Evolutionary conservation across 2,888 invertebrate species (phyloP).

Genomic region (Cybosia mesomella): DNA sequence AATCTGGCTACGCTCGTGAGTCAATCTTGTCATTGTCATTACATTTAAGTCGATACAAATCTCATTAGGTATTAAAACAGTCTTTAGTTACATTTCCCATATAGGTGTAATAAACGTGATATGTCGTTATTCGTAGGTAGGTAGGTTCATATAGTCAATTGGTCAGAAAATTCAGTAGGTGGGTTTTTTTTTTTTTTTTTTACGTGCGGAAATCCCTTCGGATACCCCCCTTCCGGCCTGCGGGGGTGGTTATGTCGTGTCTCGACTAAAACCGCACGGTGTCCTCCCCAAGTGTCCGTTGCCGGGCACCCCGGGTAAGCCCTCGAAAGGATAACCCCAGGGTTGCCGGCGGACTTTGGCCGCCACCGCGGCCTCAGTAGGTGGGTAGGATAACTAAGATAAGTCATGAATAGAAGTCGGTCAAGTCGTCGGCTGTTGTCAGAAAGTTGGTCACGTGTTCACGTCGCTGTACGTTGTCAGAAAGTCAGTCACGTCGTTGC

Average conservation of each 20-base stretch:
- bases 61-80: background rate
- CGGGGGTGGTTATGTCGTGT: no score
- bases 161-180: background rate
- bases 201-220: no score
- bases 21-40: background rate
- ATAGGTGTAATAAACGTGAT: no score
- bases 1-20: background rate
- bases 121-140: background rate
- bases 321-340: no score
- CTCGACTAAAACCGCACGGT: no score
- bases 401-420: background rate
- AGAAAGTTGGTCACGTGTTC: background rate
- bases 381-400: background rate
- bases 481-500: background rate
- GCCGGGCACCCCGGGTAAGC: no score
- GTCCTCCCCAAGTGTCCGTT: no score
- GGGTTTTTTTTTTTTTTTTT: no score
- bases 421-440: background rate
- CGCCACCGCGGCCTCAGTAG: no score
- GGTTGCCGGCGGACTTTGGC: no score
- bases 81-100: background rate
- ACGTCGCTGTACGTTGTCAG: background rate
- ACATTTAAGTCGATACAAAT: background rate
- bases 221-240: no score
- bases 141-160: background rate